Base-by-base conservation (phyloP, 2,888 invertebrate genomes). In the Daptonema setosum region DNA sequence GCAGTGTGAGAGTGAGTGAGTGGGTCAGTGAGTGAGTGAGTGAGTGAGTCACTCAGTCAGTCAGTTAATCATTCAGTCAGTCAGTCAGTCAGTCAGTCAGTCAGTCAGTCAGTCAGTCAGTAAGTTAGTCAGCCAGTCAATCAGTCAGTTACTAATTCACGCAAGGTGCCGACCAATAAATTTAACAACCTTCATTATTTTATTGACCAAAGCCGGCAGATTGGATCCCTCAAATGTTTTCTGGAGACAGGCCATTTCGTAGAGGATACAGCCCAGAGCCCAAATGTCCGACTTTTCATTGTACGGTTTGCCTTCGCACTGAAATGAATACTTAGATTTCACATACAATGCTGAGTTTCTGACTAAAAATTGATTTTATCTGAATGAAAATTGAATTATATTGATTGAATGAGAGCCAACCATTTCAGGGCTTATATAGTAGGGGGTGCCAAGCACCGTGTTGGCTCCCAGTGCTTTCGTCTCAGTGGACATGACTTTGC, bases 261-360 rank as follows among this genome's bases (percentile, higher is more conserved):
- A 52, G 29, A 52, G 70, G 63, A 82, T 80, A 68, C 82, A 82
- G 24, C 74, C 74, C 57, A 83, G 69, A 0, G 83, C 81, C 83
- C 83, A 83, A 61, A 83, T 80, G 67, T 83, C 83, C 41, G 81
- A 81, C 69, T 83, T 83, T 65, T 81, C 79, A 68, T 82, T 80
- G 67, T 83, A 83, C 52, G 80, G 77, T 65, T 80, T 80, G 2
- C 82, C 82, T 71, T 82, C 81, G 68, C 82, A 83, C 81, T 81
- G 66, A 60, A 72, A 62, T 41, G 54, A 47, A 58, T n/a, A n/a
- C n/a, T n/a, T n/a, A n/a, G n/a, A n/a, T n/a, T n/a, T n/a, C n/a
- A n/a, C n/a, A n/a, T n/a, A n/a, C n/a, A n/a, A n/a, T n/a, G n/a
- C n/a, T n/a, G n/a, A n/a, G n/a, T n/a, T n/a, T n/a, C n/a, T n/a